Evolutionary conservation across 2,888 invertebrate species (phyloP).

Genomic region (Caenorhabditis sinica): DNA sequence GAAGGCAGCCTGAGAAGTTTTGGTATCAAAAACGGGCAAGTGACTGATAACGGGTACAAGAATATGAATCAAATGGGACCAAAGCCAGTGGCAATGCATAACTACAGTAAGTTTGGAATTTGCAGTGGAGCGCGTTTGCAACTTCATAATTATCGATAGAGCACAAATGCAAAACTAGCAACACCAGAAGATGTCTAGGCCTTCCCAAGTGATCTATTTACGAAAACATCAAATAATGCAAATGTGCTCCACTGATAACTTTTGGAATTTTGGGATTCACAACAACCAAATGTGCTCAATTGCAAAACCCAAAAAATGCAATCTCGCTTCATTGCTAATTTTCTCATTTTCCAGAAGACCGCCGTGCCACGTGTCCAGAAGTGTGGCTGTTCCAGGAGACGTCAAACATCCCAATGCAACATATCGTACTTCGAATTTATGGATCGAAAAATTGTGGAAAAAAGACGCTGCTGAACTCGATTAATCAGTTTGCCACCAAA

Average conservation of each 20-base stretch:
- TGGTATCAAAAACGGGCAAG: conserved; percentile 65
- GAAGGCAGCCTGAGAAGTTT: conserved; percentile 68
- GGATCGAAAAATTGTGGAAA: conserved; percentile 78
- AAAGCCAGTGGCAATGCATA: conserved; percentile 1
- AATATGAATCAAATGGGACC: conserved; percentile 18
- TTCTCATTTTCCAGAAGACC: conserved; percentile 58
- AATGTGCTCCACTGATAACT: too few species aligned
- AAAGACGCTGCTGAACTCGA: conserved; percentile 76
- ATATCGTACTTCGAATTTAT: conserved; percentile 74
- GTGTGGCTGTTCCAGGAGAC: conserved; percentile 79
- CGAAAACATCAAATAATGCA: too few species aligned
- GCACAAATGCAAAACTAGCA: too few species aligned
- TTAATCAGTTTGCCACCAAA: conserved; percentile 74
- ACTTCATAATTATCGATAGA: neutral
- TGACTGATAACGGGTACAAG: conserved; percentile 68
- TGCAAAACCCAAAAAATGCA: neutral
- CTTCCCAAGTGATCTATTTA: too few species aligned
- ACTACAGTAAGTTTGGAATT: conserved; percentile 33
- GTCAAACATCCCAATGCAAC: conserved; percentile 49
- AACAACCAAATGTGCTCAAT: too few species aligned
- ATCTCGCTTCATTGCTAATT: neutral
- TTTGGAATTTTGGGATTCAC: too few species aligned
- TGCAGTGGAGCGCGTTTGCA: neutral
- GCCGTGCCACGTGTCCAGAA: conserved; percentile 82
- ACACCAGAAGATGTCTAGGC: too few species aligned